Evolutionary conservation across 2,888 invertebrate genomes (phyloP), one percentile per base, ranked within the genome.

Genomic region (Steinernema scapterisci): DNA sequence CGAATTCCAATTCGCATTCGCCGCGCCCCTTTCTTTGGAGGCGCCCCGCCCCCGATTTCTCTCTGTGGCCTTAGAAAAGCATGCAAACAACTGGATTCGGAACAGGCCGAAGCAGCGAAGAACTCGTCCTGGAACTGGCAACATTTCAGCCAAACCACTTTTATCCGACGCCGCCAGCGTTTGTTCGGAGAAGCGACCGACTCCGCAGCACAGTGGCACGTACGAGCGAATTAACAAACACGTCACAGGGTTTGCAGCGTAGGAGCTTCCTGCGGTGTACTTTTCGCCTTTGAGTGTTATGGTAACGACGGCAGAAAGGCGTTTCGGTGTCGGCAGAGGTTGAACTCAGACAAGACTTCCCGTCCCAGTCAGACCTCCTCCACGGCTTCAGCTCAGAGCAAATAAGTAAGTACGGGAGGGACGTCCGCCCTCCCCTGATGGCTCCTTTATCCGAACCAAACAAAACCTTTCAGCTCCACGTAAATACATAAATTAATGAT

Each of bases 21-120:
- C 63, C 63, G 63, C 63, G 63, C 63, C 63, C 63, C 63, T 63
- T 63, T 63, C 63, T 63, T 38, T 27, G 38, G 63, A 63, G 63
- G 63, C 63, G 63, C 63, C 25, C 63, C 63, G 63, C 63, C 63
- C 63, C 27, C 31, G 19, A 11, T 27, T 25, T 63, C 16, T 63
- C 63, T 27, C 63, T 63, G 63, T 63, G 63, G 63, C 21, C 63
- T 31, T 27, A 63, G 63, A 31, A 27, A 63, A 25, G 63, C 63
- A 63, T 63, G 63, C 63, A 63, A 63, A 63, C 63, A 63, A 63
- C 63, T 27, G 16, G 63, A 63, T 25, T 63, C 63, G 63, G 63
- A 63, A 63, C 63, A 31, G 63, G 31, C 63, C 63, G 63, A 13
- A 16, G 63, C 16, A 27, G 63, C 38, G 9, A 38, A 63, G 63